A percentile compares a stretch with the other conserved stretches of the same genome.
These are phyloP conservation scores for Casuarius casuarius DNA, from an alignment of 2,113 vertebrate species.

Conservation along the genomic window DNA sequence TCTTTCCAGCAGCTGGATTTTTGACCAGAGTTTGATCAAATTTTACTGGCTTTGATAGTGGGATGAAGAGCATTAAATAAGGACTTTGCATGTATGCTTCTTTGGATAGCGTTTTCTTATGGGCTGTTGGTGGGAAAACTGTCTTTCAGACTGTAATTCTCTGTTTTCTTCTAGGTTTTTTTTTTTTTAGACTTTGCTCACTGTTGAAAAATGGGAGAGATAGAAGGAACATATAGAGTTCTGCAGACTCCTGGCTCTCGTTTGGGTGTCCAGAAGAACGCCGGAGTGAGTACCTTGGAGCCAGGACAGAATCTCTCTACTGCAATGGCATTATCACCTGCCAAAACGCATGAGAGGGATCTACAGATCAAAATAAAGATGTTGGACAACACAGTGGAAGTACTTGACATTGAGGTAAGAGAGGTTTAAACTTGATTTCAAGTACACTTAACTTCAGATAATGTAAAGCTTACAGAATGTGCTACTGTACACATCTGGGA, in stretches of 20 bases:
- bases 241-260: slow-evolving; percentile 90
- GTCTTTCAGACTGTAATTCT: neutral
- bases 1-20: neutral
- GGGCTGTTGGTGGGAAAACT: neutral
- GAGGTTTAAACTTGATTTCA: neutral
- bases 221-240: slow-evolving; percentile 90
- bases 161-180: neutral
- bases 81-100: neutral
- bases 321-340: slow-evolving; percentile 35
- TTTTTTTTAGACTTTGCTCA: neutral
- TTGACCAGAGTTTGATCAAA: neutral
- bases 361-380: slow-evolving; percentile 84
- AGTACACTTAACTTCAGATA: neutral
- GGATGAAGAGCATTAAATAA: neutral
- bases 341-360: slow-evolving; percentile 64
- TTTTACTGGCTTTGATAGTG: neutral
- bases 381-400: slow-evolving; percentile 87
- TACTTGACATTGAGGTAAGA: slow-evolving; percentile 88
- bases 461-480: neutral
- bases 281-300: slow-evolving; percentile 91
- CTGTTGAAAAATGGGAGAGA: slow-evolving; percentile 87
- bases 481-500: neutral
- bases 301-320: slow-evolving; percentile 81
- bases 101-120: neutral
- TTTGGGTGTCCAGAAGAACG: slow-evolving; percentile 81